Evolutionary conservation across 2,113 vertebrate species (phyloP).

Genomic region (Scophthalmus maximus): DNA sequence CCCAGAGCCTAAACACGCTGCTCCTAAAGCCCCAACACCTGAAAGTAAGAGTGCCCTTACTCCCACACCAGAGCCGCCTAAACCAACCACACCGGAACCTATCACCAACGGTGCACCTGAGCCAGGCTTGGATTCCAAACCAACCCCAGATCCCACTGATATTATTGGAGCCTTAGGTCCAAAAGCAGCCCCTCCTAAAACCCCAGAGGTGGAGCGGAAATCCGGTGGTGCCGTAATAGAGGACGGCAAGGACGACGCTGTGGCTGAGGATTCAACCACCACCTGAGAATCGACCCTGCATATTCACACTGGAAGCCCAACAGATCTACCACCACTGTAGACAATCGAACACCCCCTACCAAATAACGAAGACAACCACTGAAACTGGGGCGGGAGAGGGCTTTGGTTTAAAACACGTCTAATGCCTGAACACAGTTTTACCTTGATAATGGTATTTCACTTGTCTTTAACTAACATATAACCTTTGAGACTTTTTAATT

Average conservation of each 20-base stretch:
- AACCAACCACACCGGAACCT: slow-evolving; percentile 70
- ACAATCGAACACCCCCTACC: slow-evolving; percentile 72
- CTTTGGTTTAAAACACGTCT: slow-evolving; percentile 48
- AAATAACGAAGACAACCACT: slow-evolving; percentile 70
- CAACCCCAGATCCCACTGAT: slow-evolving; percentile 63
- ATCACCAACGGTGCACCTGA: slow-evolving; percentile 81
- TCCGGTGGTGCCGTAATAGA: slow-evolving; percentile 50
- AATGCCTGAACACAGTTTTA: slow-evolving; percentile 64
- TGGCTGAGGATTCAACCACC: slow-evolving; percentile 65
- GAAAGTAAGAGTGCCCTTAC: slow-evolving; percentile 67
- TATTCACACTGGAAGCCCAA: slow-evolving; percentile 37
- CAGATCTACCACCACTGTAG: slow-evolving; percentile 66
- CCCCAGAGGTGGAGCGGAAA: slow-evolving; percentile 77
- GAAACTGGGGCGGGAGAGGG: slow-evolving; percentile 63
- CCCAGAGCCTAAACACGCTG: slow-evolving; percentile 61
- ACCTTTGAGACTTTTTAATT: slow-evolving; percentile 49
- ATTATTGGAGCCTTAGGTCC: slow-evolving; percentile 54
- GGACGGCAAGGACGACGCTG: slow-evolving; percentile 60
- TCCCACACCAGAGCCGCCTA: slow-evolving; percentile 62
- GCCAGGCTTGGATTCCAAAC: slow-evolving; percentile 62
- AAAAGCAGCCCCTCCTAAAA: slow-evolving; percentile 72
- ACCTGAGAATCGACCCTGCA: slow-evolving; percentile 65
- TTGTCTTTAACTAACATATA: slow-evolving; percentile 48
- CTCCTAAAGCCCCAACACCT: slow-evolving; percentile 62
- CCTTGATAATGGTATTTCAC: slow-evolving; percentile 39